Conservation (phyloP, 2,113 vertebrate species). For the Spea bombifrons region DNA sequence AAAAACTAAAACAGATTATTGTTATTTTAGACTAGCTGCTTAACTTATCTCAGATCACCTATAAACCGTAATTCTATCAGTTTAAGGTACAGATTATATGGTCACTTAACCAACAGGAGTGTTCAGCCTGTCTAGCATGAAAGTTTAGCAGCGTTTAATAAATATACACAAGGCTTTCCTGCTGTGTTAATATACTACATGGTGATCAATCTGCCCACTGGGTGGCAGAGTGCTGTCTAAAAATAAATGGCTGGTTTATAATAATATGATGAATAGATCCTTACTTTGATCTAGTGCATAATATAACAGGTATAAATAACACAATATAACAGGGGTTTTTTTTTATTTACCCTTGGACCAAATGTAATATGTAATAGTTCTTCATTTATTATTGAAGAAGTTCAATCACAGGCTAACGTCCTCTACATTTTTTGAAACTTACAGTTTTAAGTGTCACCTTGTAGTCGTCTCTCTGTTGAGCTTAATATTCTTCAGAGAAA, state of each 20-base stretch:
- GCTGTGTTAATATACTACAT: constrained; percentile 26
- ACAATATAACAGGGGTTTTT: too few relatives aligned
- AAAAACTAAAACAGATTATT: background rate
- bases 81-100: background rate
- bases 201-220: constrained; percentile 35
- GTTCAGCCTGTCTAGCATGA: background rate
- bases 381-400: too few relatives aligned
- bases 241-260: constrained; percentile 9
- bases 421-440: too few relatives aligned
- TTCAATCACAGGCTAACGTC: too few relatives aligned
- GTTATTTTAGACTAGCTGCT: background rate
- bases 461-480: too few relatives aligned
- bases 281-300: background rate
- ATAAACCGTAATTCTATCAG: background rate
- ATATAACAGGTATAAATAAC: background rate
- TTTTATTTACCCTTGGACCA: too few relatives aligned
- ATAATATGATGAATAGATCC: constrained; percentile 10
- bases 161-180: constrained; percentile 8
- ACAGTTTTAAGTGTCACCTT: too few relatives aligned
- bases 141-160: constrained; percentile 5
- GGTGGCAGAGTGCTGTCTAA: constrained; percentile 36
- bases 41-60: background rate
- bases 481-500: too few relatives aligned
- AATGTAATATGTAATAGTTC: too few relatives aligned
- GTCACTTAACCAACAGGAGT: background rate